Evolutionary conservation across 2,888 invertebrate genomes (phyloP).

Genomic region (Tolmerus cingulatus): DNA sequence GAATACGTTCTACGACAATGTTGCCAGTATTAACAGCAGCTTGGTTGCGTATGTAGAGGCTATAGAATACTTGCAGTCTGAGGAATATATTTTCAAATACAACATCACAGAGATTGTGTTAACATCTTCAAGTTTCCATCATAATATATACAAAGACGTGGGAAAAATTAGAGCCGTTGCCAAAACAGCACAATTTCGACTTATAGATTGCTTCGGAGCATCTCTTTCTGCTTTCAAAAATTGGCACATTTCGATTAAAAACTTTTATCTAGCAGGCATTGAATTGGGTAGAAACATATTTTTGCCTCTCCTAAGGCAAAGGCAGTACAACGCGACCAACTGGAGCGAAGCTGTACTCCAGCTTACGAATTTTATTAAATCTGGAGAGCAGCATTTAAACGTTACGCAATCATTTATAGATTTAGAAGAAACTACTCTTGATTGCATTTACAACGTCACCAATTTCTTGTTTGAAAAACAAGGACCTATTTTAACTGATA

Average conservation of each 20-base stretch:
- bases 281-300: neutral
- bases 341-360: neutral
- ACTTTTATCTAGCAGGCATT: neutral
- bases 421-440: neutral
- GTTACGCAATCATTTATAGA: neutral
- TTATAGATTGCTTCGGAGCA: neutral
- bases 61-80: neutral
- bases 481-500: neutral
- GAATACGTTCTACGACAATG: neutral
- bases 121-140: neutral
- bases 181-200: neutral
- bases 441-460: neutral
- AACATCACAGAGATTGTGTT: neutral
- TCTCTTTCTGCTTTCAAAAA: neutral
- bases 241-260: neutral
- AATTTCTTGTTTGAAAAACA: neutral
- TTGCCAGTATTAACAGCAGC: neutral
- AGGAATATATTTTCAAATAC: neutral
- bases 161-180: neutral
- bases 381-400: neutral
- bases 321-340: neutral
- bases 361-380: neutral
- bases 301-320: neutral
- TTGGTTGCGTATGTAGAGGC: neutral
- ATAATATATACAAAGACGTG: neutral